Evolutionary conservation across 2,888 invertebrate species (phyloP).

Genomic region (Neria commutata): DNA sequence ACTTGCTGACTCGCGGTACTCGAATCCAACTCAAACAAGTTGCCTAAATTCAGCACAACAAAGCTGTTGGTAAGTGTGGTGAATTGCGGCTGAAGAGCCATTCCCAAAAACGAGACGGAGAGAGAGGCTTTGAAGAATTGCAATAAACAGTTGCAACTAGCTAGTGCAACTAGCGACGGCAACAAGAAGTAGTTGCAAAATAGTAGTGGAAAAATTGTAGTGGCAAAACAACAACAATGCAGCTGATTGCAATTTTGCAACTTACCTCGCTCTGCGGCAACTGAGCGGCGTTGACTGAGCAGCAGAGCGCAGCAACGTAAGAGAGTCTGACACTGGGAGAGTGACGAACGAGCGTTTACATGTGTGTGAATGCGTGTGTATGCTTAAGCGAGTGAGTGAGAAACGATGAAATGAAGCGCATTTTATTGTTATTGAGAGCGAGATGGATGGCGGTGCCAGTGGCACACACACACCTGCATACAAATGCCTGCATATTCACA

Average conservation of each 20-base stretch:
- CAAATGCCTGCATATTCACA: conserved; percentile 27
- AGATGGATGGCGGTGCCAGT: conserved; percentile 4
- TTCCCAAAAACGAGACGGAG: conserved; percentile 6
- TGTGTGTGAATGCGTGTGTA: neutral
- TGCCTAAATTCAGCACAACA: no score
- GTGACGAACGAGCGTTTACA: neutral
- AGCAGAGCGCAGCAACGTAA: no score
- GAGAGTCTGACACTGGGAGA: neutral
- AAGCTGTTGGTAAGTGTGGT: no score
- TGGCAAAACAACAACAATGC: no score
- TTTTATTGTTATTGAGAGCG: conserved; percentile 11
- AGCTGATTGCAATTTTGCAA: no score
- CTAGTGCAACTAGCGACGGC: neutral
- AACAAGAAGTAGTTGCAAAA: no score
- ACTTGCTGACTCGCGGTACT: no score
- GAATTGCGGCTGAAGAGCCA: no score
- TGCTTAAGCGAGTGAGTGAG: conserved; percentile 26
- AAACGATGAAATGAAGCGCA: conserved; percentile 28
- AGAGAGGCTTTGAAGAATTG: conserved; percentile 18
- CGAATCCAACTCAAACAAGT: no score
- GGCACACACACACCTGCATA: neutral
- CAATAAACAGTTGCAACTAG: conserved; percentile 8
- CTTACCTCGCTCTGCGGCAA: no score
- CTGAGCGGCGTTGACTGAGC: no score
- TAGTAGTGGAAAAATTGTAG: neutral